Base-by-base conservation (phyloP, 1,140 invertebrate genomes). In the Araneus ventricosus region DNA sequence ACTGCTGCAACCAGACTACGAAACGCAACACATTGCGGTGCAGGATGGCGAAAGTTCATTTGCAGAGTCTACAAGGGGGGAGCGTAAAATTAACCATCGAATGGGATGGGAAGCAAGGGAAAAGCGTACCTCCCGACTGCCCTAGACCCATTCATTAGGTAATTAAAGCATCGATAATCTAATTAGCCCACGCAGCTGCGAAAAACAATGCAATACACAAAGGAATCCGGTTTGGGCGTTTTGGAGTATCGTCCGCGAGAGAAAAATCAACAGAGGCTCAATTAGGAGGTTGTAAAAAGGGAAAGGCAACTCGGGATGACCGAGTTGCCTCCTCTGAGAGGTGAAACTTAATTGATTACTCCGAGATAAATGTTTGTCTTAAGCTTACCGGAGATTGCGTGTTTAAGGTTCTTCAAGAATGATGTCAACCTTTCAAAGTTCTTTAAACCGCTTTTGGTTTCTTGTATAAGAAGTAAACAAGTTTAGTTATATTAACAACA, bases 121-220 rank as follows among this genome's bases (percentile, higher is more conserved):
- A 67, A 67, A n/a, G 6, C 10, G n/a, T 67, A 8, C 8, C 27
- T 27, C 63, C 8, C 24, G n/a, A 4, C 14, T 0, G 63, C 5
- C 27, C 14, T n/a, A n/a, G 8, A 27, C n/a, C 24, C 63, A 67
- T 67, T 67, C n/a, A 67, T 67, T 67, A 67, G 10, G 63, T 67
- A 67, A 67, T 67, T 67, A 67, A 67, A n/a, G 63, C 63, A 67
- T 67, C 63, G 27, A 67, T 67, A 67, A 67, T 67, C 24, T 67
- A 67, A 67, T 67, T 67, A 67, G 27, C 24, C 27, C 8, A 67
- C 0, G 63, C 63, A 67, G 27, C n/a, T n/a, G 63, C n/a, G 63
- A 67, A 30, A 67, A 67, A 67, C 63, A 67, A 67, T 67, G 63
- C 27, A 67, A 10, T 52, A 52, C 63, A 14, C 63, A 67, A 8